phyloP scores from a whole-genome alignment of 1,140 invertebrate species.

The Panagrolaimus sp. region DNA sequence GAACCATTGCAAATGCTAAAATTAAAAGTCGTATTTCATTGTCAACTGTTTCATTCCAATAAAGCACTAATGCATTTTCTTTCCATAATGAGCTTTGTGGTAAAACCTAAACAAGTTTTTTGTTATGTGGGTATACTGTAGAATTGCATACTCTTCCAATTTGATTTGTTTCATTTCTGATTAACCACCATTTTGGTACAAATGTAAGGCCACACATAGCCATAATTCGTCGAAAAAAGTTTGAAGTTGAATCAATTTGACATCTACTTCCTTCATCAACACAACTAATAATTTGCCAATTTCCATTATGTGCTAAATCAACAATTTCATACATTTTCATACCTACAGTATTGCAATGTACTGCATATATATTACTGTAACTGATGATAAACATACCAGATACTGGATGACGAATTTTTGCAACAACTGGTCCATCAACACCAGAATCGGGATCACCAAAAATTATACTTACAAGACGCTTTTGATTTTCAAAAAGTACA shows the following conservation, averaged over 20 bases:
- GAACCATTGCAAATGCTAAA: slow-evolving; percentile 45
- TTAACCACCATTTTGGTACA: slow-evolving; percentile 39
- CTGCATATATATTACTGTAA: not conserved
- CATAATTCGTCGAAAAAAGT: slow-evolving; percentile 35
- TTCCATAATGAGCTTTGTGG: slow-evolving; percentile 38
- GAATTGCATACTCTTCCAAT: slow-evolving; percentile 26
- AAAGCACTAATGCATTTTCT: slow-evolving; percentile 36
- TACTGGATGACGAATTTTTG: slow-evolving; percentile 47
- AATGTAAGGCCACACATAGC: slow-evolving; percentile 39
- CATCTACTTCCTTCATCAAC: slow-evolving; percentile 45
- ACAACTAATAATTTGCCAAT: slow-evolving; percentile 36
- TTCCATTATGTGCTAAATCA: slow-evolving; percentile 23
- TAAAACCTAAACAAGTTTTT: slow-evolving; percentile 30
- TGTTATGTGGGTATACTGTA: not conserved
- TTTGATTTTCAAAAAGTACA: slow-evolving; percentile 46
- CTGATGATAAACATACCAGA: slow-evolving; percentile 37
- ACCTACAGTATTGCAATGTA: slow-evolving; percentile 19
- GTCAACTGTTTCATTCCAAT: slow-evolving; percentile 42
- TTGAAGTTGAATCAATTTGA: slow-evolving; percentile 34
- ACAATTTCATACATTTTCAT: slow-evolving; percentile 50
- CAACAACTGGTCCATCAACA: slow-evolving; percentile 25
- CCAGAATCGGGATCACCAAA: slow-evolving; percentile 28
- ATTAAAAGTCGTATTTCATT: slow-evolving; percentile 41
- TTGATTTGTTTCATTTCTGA: slow-evolving; percentile 40
- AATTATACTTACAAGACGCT: slow-evolving; percentile 43